These are phyloP conservation scores for Propsilocerus akamusi DNA, from an alignment of 1,140 invertebrate genomes.

Conservation along the genomic window DNA sequence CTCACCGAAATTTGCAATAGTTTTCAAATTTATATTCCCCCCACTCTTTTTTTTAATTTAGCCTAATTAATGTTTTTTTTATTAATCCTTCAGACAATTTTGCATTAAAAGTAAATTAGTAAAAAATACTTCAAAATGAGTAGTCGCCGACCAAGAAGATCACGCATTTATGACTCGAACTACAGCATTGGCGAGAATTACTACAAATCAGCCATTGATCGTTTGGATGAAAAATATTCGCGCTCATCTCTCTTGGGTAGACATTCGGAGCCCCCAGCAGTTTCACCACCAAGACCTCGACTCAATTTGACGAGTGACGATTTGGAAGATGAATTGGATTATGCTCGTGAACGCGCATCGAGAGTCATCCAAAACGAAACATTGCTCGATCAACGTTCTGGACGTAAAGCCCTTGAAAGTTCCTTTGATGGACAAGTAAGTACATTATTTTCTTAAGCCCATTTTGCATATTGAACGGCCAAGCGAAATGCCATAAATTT, in stretches of 20 bases:
- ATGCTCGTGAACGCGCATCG: background rate
- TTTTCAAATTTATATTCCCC: no score
- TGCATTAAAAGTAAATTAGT: no score
- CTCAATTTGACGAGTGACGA: background rate
- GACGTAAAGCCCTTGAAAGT: background rate
- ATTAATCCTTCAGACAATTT: no score
- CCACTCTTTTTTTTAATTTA: no score
- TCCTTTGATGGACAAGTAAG: background rate
- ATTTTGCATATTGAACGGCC: no score
- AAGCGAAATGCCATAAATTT: no score
- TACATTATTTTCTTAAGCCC: no score
- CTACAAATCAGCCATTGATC: constrained; percentile 51
- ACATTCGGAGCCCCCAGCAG: background rate
- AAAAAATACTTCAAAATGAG: background rate
- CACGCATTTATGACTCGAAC: constrained; percentile 59
- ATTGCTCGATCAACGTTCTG: background rate
- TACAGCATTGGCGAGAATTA: constrained; percentile 62
- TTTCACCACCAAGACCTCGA: background rate
- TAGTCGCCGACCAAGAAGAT: constrained; percentile 34
- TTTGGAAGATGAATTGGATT: background rate
- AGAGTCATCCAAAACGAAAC: background rate
- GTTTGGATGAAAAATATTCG: constrained; percentile 48
- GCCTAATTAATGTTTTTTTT: no score
- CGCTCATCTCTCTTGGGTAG: background rate
- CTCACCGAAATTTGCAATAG: no score